A percentile compares a stretch with the other conserved stretches of the same genome.
Evolutionary conservation across 2,797 vertebrate species (phyloP).

Genomic region (Bryconaethiops microstoma): DNA sequence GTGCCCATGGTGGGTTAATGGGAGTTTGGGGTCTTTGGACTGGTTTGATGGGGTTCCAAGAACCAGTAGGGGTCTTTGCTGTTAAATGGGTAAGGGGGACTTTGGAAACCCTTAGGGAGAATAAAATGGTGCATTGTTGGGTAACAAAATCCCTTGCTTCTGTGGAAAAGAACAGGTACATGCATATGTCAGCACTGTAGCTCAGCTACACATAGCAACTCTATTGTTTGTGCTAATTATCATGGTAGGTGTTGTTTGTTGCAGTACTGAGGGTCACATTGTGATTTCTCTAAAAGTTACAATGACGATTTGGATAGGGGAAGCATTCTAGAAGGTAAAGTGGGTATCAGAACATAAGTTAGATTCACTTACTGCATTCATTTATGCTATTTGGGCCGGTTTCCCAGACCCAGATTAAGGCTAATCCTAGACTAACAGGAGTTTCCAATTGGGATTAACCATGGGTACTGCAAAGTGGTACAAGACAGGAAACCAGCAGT

Average conservation of each 20-base stretch:
- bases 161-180: conserved; percentile 46
- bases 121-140: conserved; percentile 36
- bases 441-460: too few species aligned
- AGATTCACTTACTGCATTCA: not conserved
- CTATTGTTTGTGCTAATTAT: conserved; percentile 15
- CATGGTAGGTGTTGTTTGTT: not conserved
- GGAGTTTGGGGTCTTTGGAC: conserved; percentile 45
- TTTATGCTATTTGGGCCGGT: not conserved
- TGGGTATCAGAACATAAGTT: not conserved
- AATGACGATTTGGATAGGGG: not conserved
- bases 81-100: conserved; percentile 51
- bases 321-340: not conserved
- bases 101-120: conserved; percentile 37
- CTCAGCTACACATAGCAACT: conserved; percentile 40
- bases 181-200: conserved; percentile 43
- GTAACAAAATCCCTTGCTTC: conserved; percentile 47
- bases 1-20: conserved; percentile 59
- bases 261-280: not conserved
- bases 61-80: conserved; percentile 48
- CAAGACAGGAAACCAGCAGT: not conserved
- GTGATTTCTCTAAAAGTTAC: not conserved
- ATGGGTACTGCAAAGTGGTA: too few species aligned
- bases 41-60: conserved; percentile 60
- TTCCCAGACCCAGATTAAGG: not conserved
- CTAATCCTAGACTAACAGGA: too few species aligned